Evolutionary conservation across 1,140 invertebrate species (phyloP).

Genomic region (Chlorops oryzae): DNA sequence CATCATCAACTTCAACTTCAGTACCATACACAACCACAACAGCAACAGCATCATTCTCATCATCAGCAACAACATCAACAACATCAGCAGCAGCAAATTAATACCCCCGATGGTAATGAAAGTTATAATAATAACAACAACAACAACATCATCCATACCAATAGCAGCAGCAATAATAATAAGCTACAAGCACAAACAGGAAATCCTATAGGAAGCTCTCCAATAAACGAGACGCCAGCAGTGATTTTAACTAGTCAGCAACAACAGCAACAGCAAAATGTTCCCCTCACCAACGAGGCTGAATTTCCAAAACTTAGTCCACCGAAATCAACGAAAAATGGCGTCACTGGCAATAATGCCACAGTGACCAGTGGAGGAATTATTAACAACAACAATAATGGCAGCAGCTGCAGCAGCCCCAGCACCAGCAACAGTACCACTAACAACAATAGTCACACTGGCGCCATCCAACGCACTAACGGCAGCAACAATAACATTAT

Average conservation of each 20-base stretch:
- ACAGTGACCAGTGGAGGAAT: conserved; percentile 8
- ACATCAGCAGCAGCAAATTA: conserved; percentile 24
- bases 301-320: conserved; percentile 45
- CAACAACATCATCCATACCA: conserved; percentile 37
- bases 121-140: conserved; percentile 28
- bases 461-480: too few relatives aligned
- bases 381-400: conserved; percentile 17
- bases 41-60: conserved; percentile 36
- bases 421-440: too few relatives aligned
- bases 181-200: conserved; percentile 24
- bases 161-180: conserved; percentile 32
- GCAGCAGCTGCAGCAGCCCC: background rate
- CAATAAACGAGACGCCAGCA: conserved; percentile 47
- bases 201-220: conserved; percentile 39
- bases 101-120: conserved; percentile 9
- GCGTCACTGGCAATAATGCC: conserved; percentile 28
- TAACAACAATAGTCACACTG: conserved; percentile 18
- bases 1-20: too few relatives aligned
- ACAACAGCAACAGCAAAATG: conserved; percentile 32
- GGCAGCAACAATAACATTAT: conserved; percentile 11
- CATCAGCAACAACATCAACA: conserved; percentile 29
- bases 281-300: conserved; percentile 39
- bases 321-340: conserved; percentile 36
- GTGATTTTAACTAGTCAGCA: conserved; percentile 45
- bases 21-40: conserved; percentile 20